Evolutionary conservation across 2,113 vertebrate genomes (phyloP).

Genomic region (Ctenomys sociabilis): DNA sequence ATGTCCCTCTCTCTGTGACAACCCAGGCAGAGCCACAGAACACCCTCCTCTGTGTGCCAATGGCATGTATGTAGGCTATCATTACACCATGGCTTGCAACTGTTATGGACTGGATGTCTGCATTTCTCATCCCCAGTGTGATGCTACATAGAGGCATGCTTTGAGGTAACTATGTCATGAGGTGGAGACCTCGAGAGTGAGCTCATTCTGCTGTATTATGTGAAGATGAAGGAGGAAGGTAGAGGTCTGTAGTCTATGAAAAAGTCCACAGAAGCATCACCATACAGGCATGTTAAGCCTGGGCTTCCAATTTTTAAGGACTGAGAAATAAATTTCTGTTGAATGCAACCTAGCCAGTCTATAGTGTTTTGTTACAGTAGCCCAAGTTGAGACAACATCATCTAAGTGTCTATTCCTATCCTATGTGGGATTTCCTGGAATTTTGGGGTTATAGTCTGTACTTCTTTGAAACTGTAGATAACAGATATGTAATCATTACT

Average conservation of each 20-base stretch:
- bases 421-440: background rate
- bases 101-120: background rate
- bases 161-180: background rate
- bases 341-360: background rate
- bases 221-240: background rate
- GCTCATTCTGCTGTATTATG: background rate
- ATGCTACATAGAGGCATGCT: background rate
- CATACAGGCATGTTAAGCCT: background rate
- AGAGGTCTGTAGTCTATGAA: background rate
- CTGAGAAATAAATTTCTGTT: background rate
- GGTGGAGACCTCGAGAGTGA: background rate
- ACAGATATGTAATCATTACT: background rate
- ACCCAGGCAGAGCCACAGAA: background rate
- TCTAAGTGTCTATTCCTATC: background rate
- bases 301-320: background rate
- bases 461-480: conserved; percentile 27
- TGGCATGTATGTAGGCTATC: background rate
- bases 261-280: background rate
- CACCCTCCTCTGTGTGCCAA: background rate
- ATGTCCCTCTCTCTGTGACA: background rate
- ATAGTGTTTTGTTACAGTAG: background rate
- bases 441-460: background rate
- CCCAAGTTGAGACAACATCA: background rate
- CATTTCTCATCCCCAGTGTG: background rate
- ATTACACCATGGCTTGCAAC: background rate